These are phyloP conservation scores for Passerculus sandwichensis DNA, from an alignment of 2,797 vertebrate species.

Conservation along the genomic window DNA sequence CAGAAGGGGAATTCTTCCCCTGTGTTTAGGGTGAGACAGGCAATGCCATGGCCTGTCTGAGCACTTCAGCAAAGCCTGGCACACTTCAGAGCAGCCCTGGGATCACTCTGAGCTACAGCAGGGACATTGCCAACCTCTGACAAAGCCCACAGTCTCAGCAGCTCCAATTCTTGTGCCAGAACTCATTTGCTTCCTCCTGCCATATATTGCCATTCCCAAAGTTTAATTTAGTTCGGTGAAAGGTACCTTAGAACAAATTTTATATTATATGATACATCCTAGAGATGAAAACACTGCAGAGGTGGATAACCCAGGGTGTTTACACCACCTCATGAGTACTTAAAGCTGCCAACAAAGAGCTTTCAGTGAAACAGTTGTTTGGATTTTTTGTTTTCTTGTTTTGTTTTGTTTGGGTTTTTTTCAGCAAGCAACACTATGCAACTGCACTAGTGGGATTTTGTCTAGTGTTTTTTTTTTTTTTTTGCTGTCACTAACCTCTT, in stretches of 20 bases:
- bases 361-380: neutral
- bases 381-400: neutral
- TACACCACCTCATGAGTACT: neutral
- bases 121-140: neutral
- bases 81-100: neutral
- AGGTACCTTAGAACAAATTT: neutral
- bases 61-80: neutral
- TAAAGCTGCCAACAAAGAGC: neutral
- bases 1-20: neutral
- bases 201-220: neutral
- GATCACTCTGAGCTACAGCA: neutral
- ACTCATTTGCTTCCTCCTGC: neutral
- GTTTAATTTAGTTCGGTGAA: neutral
- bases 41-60: neutral
- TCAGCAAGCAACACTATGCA: neutral
- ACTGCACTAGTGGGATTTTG: neutral
- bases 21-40: neutral
- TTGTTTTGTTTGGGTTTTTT: neutral
- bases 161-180: neutral
- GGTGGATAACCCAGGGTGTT: neutral
- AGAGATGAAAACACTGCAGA: neutral
- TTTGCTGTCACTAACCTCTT: no score
- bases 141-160: neutral
- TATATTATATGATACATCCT: neutral
- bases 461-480: no score